These are phyloP conservation scores for Serinus canaria DNA, from an alignment of 2,113 vertebrate genomes.

Conservation along the genomic window DNA sequence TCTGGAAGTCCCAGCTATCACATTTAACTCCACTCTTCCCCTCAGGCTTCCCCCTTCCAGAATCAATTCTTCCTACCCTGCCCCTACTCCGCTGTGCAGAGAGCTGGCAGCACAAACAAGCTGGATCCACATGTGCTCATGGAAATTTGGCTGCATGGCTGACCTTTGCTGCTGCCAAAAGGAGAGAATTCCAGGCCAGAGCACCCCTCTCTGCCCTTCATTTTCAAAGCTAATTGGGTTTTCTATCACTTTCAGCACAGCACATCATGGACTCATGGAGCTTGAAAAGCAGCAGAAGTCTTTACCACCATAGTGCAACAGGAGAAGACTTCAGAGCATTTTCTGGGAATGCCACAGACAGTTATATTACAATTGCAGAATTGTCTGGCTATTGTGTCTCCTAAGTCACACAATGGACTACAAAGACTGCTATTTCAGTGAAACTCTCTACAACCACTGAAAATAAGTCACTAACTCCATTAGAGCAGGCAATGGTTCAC, in stretches of 20 bases:
- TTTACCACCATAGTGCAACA: not conserved
- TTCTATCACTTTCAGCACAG: not conserved
- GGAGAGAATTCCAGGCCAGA: not conserved
- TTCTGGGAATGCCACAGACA: not conserved
- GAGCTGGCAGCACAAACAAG: not conserved
- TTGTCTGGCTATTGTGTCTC: not conserved
- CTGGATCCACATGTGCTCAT: not conserved
- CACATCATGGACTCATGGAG: not conserved
- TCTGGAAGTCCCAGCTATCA: not conserved
- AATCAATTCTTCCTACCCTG: not conserved
- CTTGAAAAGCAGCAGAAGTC: not conserved
- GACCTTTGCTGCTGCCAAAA: not conserved
- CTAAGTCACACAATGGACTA: slow-evolving; percentile 5
- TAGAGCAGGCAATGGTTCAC: not conserved
- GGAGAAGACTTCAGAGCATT: not conserved
- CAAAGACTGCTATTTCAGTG: not conserved
- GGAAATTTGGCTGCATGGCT: not conserved
- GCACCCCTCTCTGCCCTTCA: not conserved
- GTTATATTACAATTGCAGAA: not conserved
- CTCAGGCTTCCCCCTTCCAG: not conserved
- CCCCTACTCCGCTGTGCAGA: not conserved
- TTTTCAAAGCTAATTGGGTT: not conserved
- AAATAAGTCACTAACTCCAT: not conserved
- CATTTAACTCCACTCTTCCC: not conserved
- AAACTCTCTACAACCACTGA: not conserved